Evolutionary conservation across 1,140 invertebrate genomes (phyloP).

Genomic region (Bombus waltoni): DNA sequence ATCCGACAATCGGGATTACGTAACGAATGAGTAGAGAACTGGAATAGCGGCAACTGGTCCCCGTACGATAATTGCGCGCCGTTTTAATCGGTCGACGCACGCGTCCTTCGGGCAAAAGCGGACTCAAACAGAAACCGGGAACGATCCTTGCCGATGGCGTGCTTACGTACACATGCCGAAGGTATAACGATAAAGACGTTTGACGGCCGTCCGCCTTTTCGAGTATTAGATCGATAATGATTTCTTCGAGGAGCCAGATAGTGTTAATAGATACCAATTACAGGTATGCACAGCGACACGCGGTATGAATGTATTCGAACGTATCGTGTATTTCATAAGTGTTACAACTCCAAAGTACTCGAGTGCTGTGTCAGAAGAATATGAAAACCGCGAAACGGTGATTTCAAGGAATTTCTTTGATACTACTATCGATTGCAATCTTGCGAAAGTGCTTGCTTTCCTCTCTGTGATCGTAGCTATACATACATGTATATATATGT

Average conservation of each 20-base stretch:
- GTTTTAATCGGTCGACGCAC: slow-evolving; percentile 70
- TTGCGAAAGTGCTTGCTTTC: too few relatives aligned
- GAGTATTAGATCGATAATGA: background rate
- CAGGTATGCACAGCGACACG: background rate
- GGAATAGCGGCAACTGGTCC: slow-evolving; percentile 79
- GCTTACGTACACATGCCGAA: slow-evolving; percentile 38
- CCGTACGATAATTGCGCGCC: slow-evolving; percentile 73
- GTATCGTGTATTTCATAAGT: background rate
- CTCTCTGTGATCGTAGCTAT: too few relatives aligned
- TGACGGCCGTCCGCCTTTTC: background rate
- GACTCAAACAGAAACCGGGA: slow-evolving; percentile 61
- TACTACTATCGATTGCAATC: too few relatives aligned
- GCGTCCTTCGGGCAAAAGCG: slow-evolving; percentile 66
- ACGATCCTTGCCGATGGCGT: slow-evolving; percentile 41
- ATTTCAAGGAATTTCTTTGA: too few relatives aligned
- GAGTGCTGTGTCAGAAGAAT: background rate
- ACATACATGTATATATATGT: too few relatives aligned
- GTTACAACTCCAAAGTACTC: background rate
- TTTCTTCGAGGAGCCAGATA: background rate
- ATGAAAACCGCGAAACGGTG: too few relatives aligned
- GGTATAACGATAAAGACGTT: background rate
- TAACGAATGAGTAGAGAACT: slow-evolving; percentile 73
- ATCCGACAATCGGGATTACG: slow-evolving; percentile 70
- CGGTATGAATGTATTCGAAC: background rate
- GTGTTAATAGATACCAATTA: background rate